Conservation (phyloP, 2,797 vertebrate genomes). For the Rhinoraja longicauda region DNA sequence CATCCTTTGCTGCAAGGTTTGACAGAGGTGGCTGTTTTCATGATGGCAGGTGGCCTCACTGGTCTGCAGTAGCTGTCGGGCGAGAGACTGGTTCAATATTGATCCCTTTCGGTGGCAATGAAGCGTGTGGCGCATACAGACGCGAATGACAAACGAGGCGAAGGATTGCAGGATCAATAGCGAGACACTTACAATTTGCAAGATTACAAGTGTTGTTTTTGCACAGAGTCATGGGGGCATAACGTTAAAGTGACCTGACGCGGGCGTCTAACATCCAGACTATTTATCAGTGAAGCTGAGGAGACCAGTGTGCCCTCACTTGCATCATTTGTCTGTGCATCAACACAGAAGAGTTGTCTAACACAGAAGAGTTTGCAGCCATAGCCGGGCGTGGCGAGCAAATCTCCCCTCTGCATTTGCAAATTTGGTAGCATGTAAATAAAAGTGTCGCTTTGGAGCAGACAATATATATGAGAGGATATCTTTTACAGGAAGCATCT, state of each 20-base stretch:
- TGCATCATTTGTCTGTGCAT: too few relatives aligned
- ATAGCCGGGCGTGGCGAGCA: background rate
- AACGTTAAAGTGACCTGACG: background rate
- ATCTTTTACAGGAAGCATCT: background rate
- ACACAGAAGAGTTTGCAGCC: background rate
- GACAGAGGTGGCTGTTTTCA: background rate
- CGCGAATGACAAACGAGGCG: background rate
- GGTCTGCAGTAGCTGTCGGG: background rate
- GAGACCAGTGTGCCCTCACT: background rate
- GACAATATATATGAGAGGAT: background rate
- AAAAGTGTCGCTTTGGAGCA: background rate
- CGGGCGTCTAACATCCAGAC: background rate
- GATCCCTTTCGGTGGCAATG: background rate
- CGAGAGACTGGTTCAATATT: background rate
- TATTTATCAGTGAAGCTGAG: background rate
- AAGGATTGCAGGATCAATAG: conserved; percentile 14
- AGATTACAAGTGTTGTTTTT: background rate
- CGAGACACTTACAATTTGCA: conserved; percentile 12
- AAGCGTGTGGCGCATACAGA: background rate
- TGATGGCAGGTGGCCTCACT: background rate
- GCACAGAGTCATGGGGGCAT: background rate
- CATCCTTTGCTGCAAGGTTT: background rate
- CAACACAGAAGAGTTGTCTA: background rate
- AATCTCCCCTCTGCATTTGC: background rate
- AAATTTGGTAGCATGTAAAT: background rate